phyloP scores from a whole-genome alignment of 1,140 invertebrate species.

The Phymorhynchus buccinoides region DNA sequence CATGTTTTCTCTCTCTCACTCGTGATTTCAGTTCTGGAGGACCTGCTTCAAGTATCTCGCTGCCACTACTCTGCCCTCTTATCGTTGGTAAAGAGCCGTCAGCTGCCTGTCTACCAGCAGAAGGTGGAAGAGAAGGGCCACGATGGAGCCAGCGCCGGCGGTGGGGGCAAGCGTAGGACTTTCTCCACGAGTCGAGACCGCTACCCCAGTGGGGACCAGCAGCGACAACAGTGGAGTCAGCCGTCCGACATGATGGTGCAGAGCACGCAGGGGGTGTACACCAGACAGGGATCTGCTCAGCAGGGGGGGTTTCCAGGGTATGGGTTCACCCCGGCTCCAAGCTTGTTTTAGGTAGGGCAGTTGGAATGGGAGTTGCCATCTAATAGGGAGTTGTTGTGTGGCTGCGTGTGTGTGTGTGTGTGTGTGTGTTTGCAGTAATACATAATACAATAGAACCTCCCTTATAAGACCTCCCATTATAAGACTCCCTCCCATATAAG shows the following conservation, averaged over 20 bases:
- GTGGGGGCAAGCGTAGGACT: slow-evolving; percentile 15
- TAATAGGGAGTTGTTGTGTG: not conserved
- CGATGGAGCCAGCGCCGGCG: not conserved
- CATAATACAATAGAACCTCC: too few relatives aligned
- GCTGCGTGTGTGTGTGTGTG: too few relatives aligned
- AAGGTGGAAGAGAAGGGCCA: slow-evolving; percentile 39
- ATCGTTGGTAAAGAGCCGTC: slow-evolving; percentile 49
- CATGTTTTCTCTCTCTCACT: not conserved
- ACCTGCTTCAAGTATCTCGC: slow-evolving; percentile 60
- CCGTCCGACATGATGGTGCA: slow-evolving; percentile 7
- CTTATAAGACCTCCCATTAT: too few relatives aligned
- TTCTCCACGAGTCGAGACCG: slow-evolving; percentile 28
- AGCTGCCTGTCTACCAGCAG: slow-evolving; percentile 50
- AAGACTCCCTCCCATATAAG: too few relatives aligned
- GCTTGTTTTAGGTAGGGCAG: slow-evolving; percentile 26
- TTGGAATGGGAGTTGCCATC: too few relatives aligned
- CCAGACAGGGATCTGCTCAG: slow-evolving; percentile 7
- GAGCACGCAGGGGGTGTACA: slow-evolving; percentile 28
- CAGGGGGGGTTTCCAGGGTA: slow-evolving; percentile 29
- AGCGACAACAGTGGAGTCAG: not conserved
- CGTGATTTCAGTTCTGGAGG: slow-evolving; percentile 62
- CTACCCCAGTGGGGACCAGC: slow-evolving; percentile 42
- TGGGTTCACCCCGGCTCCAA: slow-evolving; percentile 26
- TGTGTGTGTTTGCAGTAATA: too few relatives aligned
- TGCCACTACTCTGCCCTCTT: slow-evolving; percentile 55